Evolutionary conservation across 1,140 invertebrate genomes (phyloP), one percentile per base, ranked within the genome.

Genomic region (Orchesella cincta): DNA sequence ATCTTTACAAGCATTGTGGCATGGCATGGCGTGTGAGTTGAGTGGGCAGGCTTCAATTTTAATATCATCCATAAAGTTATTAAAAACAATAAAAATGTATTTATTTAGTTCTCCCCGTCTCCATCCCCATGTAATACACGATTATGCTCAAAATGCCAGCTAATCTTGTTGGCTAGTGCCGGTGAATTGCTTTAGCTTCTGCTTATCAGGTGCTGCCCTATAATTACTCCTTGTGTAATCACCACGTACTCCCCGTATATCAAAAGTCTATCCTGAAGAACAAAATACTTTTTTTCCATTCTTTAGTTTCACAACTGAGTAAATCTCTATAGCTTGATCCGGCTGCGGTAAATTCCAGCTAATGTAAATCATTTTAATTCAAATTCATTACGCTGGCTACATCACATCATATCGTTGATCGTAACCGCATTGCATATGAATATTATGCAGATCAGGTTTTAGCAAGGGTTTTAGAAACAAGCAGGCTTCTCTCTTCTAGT

Each of bases 191-290:
- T 67, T 67, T 67, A 26, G 14, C 62, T 67, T 26, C 2, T 67
- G 8, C 52, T 67, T 67, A 67, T 67, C 62, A 67, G 62, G 62
- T 67, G 62, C 62, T 67, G 62, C 62, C 31, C 28, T 67, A 67
- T 67, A 67, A 67, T 67, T 67, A 57, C 23, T n/a, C 23, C 23
- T 57, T 57, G 14, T 23, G 52, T 57, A 57, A 57, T 57, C 52
- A 57, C 52, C 52, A 57, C 52, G 52, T 67, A 67, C 31, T 67
- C 62, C 8, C 62, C 31, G 62, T 67, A 18, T 67, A 67, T 67
- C 62, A 67, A 67, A 67, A 12, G 14, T 29, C 31, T 67, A 67
- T 67, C 62, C 29, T 33, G 62, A 12, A 31, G 14, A 31, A 67
- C 29, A 12, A 67, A 46, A 20, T 12, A 20, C 39, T 46, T 8